Conservation (phyloP, 1,140 invertebrate species). For the Mizuhopecten yessoensis region DNA sequence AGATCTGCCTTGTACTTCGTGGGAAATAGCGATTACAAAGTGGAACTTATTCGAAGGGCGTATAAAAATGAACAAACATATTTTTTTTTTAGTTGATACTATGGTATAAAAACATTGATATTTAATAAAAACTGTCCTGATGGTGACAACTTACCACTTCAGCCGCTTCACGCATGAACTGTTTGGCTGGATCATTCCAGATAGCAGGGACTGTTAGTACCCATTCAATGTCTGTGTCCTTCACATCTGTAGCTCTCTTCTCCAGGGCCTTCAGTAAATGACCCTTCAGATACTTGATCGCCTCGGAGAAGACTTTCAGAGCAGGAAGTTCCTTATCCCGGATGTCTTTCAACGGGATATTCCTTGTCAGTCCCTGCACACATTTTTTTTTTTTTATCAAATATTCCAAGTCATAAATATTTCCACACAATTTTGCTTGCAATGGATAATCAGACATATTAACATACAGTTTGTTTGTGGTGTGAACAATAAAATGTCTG, state of each 20-base stretch:
- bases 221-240: background rate
- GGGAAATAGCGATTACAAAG: no score
- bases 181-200: background rate
- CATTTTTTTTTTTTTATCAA: no score
- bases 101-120: no score
- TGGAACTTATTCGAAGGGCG: no score
- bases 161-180: background rate
- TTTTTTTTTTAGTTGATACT: no score
- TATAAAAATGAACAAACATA: no score
- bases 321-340: background rate
- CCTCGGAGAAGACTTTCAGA: background rate
- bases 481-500: no score
- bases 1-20: no score
- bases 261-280: background rate
- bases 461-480: no score
- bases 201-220: background rate
- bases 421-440: no score
- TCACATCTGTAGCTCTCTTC: background rate
- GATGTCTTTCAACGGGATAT: background rate
- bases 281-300: background rate
- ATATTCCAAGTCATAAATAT: no score
- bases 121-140: background rate
- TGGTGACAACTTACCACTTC: background rate
- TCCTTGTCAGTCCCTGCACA: background rate
- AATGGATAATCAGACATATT: no score